phyloP scores from a whole-genome alignment of 2,797 vertebrate species.

The Pagetopsis macropterus region DNA sequence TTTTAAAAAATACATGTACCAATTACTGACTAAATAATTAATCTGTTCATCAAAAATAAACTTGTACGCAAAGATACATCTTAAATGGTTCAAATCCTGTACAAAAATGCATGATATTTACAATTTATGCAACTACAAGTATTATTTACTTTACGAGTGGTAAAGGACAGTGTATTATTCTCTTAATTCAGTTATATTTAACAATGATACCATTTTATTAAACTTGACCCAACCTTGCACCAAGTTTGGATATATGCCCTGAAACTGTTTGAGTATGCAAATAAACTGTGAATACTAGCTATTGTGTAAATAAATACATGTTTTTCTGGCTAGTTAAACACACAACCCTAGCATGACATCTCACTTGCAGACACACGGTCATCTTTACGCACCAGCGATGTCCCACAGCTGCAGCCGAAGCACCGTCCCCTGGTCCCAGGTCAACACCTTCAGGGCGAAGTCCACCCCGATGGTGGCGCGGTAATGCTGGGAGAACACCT shows the following conservation, averaged over 20 bases:
- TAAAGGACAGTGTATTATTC: too few species aligned
- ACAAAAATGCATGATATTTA: too few species aligned
- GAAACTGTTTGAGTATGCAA: conserved; percentile 5
- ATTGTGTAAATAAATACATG: not conserved
- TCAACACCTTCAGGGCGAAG: conserved; percentile 84
- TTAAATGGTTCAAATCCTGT: too few species aligned
- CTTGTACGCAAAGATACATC: too few species aligned
- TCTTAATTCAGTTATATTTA: not conserved
- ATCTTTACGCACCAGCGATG: conserved; percentile 80
- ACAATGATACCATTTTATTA: not conserved
- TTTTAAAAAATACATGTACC: too few species aligned
- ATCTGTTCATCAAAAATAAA: too few species aligned
- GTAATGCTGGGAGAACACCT: conserved; percentile 86
- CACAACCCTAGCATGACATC: too few species aligned
- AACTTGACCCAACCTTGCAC: not conserved
- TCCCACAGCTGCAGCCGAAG: conserved; percentile 87
- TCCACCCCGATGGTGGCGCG: conserved; percentile 86
- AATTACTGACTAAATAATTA: too few species aligned
- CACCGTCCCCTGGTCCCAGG: conserved; percentile 81
- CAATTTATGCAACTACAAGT: too few species aligned
- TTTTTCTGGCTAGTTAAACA: not conserved
- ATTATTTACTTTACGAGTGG: too few species aligned
- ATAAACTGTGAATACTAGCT: not conserved
- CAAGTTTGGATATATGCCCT: too few species aligned
- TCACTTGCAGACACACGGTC: not conserved